Conservation (phyloP, 2,113 vertebrate genomes). For the Galeopterus variegatus region DNA sequence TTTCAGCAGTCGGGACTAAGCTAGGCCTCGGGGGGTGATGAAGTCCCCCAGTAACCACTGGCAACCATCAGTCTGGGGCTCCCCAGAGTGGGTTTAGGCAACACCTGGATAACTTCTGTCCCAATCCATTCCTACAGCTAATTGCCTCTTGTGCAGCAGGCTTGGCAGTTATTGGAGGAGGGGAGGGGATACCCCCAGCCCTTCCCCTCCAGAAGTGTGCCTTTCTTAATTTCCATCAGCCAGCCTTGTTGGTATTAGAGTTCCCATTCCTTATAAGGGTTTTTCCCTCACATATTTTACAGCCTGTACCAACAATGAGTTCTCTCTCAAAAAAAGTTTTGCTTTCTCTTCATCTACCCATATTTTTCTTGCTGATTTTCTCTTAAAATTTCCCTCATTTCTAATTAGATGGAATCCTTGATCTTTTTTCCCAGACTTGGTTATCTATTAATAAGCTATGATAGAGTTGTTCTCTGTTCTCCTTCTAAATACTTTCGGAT, state of each 20-base stretch:
- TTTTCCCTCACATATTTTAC: not conserved
- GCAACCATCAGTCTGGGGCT: not conserved
- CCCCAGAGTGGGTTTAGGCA: not conserved
- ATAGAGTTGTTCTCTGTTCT: not conserved
- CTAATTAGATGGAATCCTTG: not conserved
- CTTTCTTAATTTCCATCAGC: not conserved
- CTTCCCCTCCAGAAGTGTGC: not conserved
- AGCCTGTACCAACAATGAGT: not conserved
- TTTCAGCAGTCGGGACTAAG: too few species aligned
- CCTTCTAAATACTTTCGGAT: not conserved
- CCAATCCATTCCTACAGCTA: too few species aligned
- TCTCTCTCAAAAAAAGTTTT: not conserved
- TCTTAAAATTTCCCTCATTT: not conserved
- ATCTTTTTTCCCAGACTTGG: not conserved
- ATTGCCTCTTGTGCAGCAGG: not conserved
- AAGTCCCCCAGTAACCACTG: too few species aligned
- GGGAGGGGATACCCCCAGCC: accelerated
- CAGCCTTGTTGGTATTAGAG: not conserved
- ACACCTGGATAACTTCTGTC: not conserved
- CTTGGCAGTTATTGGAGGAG: not conserved
- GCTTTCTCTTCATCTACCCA: not conserved
- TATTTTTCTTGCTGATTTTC: not conserved
- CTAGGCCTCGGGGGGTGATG: too few species aligned
- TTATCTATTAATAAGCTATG: not conserved
- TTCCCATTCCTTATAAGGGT: not conserved